Evolutionary conservation across 2,797 vertebrate genomes (phyloP).

Genomic region (Babyrousa celebensis): DNA sequence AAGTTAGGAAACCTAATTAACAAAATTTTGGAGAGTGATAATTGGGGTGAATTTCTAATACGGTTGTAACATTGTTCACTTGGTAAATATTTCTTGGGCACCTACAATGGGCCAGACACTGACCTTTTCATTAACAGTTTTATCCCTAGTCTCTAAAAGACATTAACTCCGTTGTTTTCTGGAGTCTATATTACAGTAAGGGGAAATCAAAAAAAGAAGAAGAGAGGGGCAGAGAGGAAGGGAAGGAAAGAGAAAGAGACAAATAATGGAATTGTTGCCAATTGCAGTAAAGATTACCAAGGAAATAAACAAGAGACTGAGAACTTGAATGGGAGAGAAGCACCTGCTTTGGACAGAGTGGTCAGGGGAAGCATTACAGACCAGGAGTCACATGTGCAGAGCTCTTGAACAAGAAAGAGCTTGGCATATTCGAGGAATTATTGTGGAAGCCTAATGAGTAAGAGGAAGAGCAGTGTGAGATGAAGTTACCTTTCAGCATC

Average conservation of each 20-base stretch:
- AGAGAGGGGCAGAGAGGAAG: not conserved
- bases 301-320: not conserved
- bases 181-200: not conserved
- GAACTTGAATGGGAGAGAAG: not conserved
- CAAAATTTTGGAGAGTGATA: slow-evolving; percentile 13
- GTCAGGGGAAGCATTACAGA: not conserved
- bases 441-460: not conserved
- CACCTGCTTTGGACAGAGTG: not conserved
- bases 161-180: not conserved
- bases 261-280: not conserved
- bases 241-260: not conserved
- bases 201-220: not conserved
- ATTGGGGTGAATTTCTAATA: slow-evolving; percentile 34
- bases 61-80: not conserved
- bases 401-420: not conserved
- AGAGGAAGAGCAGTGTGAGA: not conserved
- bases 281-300: slow-evolving; percentile 16
- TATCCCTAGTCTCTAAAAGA: not conserved
- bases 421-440: not conserved
- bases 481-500: no score
- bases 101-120: not conserved
- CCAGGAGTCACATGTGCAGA: no score
- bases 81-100: slow-evolving; percentile 39
- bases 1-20: slow-evolving; percentile 30
- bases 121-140: not conserved